Base-by-base conservation (phyloP, 92 coral and sea anemone genomes). In the Blastomussa wellsi region DNA sequence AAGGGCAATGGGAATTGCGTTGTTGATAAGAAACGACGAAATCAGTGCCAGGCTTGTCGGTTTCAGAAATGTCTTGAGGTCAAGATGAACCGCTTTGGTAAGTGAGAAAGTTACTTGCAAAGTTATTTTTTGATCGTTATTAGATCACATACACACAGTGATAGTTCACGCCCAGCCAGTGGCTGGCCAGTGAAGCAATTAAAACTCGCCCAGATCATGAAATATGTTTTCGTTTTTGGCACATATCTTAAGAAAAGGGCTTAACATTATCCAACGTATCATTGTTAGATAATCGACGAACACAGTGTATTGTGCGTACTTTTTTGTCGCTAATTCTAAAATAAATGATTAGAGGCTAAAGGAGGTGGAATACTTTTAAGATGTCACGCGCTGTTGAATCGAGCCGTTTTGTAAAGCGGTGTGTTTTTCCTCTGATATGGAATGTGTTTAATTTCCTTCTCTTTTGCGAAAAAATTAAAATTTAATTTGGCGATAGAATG, bases 21-120 rank as follows among this genome's bases (percentile, higher is more conserved):
- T 26, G 99, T 97, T 37, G 99, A 97, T 80, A 97, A 97, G 91
- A 97, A 97, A 49, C 59, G 99, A 57, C 69, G 99, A 51, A 97
- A 97, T 59, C 99, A 97, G 79, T 97, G 99, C 51, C 99, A 97
- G 38, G 99, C 99, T 10, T 97, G 99, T 84, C 95, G 99, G 15
- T 97, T 95, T 87, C 93, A 95, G 86, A 97, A 97, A 80, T 97
- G 99, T 49, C 94, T 97, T 66, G 99, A 97, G 16, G 99, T 92
- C 28, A 97, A 97, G 76, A 97, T 97, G 99, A 97, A 97, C 87
- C 79, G 98, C 37, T 97, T 97, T 52, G 99, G 99, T 97, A 89
- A 97, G 99, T 86, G 71, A 67, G 68, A 68, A 85, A 77, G 83
- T 77, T 77, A 78, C 22, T 48, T 48, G 55, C 79, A 74, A 69